A percentile compares a stretch with the other conserved stretches of the same genome.
Conservation (phyloP, 2,797 vertebrate genomes). For the Coregonus ussuriensis region DNA sequence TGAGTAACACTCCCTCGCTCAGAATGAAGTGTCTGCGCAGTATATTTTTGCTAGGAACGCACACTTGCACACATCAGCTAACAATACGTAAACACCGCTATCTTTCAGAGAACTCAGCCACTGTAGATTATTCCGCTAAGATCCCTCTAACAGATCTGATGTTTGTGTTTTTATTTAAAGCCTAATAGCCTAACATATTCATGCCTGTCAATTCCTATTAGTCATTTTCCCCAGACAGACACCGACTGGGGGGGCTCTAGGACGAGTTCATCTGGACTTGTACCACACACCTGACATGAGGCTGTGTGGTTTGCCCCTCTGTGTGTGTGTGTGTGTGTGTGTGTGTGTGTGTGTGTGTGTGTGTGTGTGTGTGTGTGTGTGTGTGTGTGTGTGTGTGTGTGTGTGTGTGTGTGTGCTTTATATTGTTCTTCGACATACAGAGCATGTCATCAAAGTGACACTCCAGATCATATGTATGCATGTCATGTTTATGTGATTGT, state of each 20-base stretch:
- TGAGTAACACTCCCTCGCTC: no score
- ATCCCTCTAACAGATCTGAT: background rate
- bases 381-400: no score
- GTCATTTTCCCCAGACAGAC: background rate
- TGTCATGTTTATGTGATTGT: no score
- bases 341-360: background rate
- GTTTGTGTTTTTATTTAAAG: background rate
- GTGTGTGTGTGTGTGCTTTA: no score
- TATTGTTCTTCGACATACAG: no score
- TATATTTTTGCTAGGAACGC: background rate
- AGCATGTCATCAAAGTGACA: no score
- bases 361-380: no score
- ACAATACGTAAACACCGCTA: background rate
- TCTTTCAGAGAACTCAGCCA: background rate
- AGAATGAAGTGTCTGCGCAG: background rate
- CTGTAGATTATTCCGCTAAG: background rate
- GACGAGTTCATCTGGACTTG: background rate
- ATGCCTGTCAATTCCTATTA: conserved; percentile 1
- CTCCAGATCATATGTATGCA: no score
- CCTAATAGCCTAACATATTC: background rate
- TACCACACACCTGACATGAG: background rate
- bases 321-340: background rate
- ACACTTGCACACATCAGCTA: background rate
- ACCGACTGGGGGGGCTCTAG: background rate
- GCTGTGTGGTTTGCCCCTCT: background rate